Conservation (phyloP, 2,113 vertebrate species). For the Neogale vison region DNA sequence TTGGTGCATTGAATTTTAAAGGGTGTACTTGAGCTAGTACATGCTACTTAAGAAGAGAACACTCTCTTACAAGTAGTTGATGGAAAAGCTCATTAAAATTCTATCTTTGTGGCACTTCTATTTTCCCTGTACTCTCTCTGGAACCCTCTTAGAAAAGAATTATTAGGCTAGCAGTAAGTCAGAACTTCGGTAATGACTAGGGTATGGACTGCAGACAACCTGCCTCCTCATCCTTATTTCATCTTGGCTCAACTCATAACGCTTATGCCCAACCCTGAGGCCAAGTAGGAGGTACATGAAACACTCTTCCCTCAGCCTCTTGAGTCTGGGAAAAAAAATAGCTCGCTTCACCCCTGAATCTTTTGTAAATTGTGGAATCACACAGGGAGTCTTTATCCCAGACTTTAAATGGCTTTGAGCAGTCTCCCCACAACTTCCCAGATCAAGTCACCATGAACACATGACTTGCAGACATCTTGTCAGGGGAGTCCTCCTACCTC, state of each 20-base stretch:
- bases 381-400: background rate
- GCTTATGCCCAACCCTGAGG: background rate
- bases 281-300: background rate
- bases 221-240: background rate
- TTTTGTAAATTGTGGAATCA: background rate
- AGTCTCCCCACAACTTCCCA: background rate
- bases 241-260: background rate
- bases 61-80: constrained; percentile 13
- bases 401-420: background rate
- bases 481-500: background rate
- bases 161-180: background rate
- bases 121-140: background rate
- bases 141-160: background rate
- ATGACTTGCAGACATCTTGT: background rate
- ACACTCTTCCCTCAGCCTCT: background rate
- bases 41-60: constrained; percentile 32
- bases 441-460: background rate
- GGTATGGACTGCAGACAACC: background rate
- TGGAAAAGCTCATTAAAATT: constrained; percentile 52
- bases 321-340: background rate
- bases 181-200: background rate
- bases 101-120: background rate
- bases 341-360: background rate
- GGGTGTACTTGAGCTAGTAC: background rate
- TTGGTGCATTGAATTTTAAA: constrained; percentile 13